A percentile compares a stretch with the other conserved stretches of the same genome.
Conservation (phyloP, 1,140 invertebrate genomes). For the Asbolus verrucosus region DNA sequence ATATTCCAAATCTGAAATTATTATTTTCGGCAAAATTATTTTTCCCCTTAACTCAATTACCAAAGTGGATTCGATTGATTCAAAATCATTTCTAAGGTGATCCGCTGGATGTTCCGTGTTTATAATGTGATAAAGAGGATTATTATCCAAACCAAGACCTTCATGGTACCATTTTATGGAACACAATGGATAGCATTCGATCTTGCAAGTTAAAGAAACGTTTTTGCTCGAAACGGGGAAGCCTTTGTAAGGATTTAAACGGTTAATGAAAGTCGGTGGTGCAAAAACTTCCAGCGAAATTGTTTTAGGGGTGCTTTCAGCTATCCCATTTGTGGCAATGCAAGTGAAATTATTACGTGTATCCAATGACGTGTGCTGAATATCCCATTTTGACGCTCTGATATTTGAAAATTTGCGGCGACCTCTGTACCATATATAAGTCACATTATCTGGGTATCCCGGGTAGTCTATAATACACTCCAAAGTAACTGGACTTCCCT, state of each 20-base stretch:
- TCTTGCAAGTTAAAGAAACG: slow-evolving; percentile 85
- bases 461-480: slow-evolving; percentile 84
- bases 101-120: slow-evolving; percentile 76
- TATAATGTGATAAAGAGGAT: slow-evolving; percentile 76
- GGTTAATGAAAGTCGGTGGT: slow-evolving; percentile 86
- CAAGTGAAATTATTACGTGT: slow-evolving; percentile 89
- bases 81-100: slow-evolving; percentile 83
- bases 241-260: slow-evolving; percentile 83
- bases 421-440: slow-evolving; percentile 84
- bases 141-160: slow-evolving; percentile 49
- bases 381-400: slow-evolving; percentile 78
- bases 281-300: slow-evolving; percentile 83
- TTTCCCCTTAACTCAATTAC: too few species aligned
- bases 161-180: slow-evolving; percentile 59
- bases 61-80: slow-evolving; percentile 86
- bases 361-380: slow-evolving; percentile 83
- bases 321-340: slow-evolving; percentile 83
- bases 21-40: too few species aligned
- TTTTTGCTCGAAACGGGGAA: slow-evolving; percentile 76
- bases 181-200: slow-evolving; percentile 89
- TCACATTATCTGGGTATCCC: slow-evolving; percentile 81
- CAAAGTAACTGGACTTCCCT: slow-evolving; percentile 81
- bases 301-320: slow-evolving; percentile 79
- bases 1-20: too few species aligned
- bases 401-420: slow-evolving; percentile 79